phyloP scores from a whole-genome alignment of 2,888 invertebrate species.

The Panopea generosa region DNA sequence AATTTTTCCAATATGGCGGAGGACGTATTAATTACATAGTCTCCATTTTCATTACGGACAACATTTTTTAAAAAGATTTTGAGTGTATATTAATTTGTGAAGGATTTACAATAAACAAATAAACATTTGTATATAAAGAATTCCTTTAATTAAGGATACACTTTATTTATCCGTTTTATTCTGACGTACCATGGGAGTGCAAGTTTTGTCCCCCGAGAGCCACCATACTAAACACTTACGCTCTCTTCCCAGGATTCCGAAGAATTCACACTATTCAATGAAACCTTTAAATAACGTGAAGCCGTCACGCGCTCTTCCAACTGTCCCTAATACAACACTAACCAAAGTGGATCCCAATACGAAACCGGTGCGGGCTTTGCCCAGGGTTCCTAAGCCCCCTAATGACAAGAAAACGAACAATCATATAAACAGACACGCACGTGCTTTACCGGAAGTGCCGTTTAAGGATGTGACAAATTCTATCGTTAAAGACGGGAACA shows the following conservation, averaged over 20 bases:
- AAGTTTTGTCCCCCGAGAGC: slow-evolving; percentile 52
- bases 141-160: too few relatives aligned
- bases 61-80: too few relatives aligned
- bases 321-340: slow-evolving; percentile 53
- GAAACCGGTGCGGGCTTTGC: slow-evolving; percentile 57
- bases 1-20: too few relatives aligned
- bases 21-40: too few relatives aligned
- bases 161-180: too few relatives aligned
- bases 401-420: slow-evolving; percentile 45
- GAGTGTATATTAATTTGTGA: too few relatives aligned
- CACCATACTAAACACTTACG: slow-evolving; percentile 42
- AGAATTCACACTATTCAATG: slow-evolving; percentile 55
- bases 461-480: slow-evolving; percentile 35
- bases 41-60: too few relatives aligned
- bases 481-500: slow-evolving; percentile 39
- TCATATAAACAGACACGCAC: slow-evolving; percentile 24
- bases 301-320: slow-evolving; percentile 52
- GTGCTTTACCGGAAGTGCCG: slow-evolving; percentile 55
- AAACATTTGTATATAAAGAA: too few relatives aligned
- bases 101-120: too few relatives aligned
- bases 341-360: slow-evolving; percentile 51
- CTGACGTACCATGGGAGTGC: slow-evolving; percentile 46
- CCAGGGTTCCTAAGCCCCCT: slow-evolving; percentile 60
- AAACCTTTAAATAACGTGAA: slow-evolving; percentile 57
- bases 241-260: slow-evolving; percentile 50